Evolutionary conservation across 2,888 invertebrate species (phyloP).

Genomic region (Incurvaria masculella): DNA sequence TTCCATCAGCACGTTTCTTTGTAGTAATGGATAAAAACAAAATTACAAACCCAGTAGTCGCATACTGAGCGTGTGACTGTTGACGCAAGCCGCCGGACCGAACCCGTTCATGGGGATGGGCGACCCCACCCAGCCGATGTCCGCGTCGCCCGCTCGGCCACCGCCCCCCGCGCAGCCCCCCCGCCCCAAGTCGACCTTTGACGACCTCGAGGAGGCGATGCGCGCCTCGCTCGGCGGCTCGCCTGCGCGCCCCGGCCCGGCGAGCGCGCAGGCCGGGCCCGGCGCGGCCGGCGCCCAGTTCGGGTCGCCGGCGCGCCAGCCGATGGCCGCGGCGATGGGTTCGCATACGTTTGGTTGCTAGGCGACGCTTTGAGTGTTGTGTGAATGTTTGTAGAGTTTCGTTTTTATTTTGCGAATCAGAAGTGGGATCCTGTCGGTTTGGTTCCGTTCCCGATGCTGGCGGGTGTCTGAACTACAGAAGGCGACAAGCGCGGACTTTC

Average conservation of each 20-base stretch:
- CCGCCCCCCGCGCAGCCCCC: constrained; percentile 43
- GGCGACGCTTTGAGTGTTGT: too few relatives aligned
- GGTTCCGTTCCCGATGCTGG: too few relatives aligned
- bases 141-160: constrained; percentile 51
- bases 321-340: constrained; percentile 45
- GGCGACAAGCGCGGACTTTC: too few relatives aligned
- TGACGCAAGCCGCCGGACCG: constrained; percentile 48
- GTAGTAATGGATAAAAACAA: too few relatives aligned
- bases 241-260: constrained; percentile 44
- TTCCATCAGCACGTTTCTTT: too few relatives aligned
- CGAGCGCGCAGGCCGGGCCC: constrained; percentile 54
- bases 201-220: constrained; percentile 67
- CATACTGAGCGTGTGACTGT: not conserved
- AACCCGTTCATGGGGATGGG: constrained; percentile 67
- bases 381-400: too few relatives aligned
- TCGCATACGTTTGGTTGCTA: too few relatives aligned
- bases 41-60: too few relatives aligned
- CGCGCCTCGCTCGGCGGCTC: constrained; percentile 65
- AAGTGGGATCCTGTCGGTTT: too few relatives aligned
- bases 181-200: constrained; percentile 61
- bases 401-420: too few relatives aligned
- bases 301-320: constrained; percentile 46
- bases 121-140: constrained; percentile 45
- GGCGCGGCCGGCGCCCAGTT: constrained; percentile 28
- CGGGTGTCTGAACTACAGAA: too few relatives aligned